Percentiles rank a stretch among this genome's conserved stretches.
phyloP scores from a whole-genome alignment of 2,797 vertebrate species.

The Takifugu ocellatus region DNA sequence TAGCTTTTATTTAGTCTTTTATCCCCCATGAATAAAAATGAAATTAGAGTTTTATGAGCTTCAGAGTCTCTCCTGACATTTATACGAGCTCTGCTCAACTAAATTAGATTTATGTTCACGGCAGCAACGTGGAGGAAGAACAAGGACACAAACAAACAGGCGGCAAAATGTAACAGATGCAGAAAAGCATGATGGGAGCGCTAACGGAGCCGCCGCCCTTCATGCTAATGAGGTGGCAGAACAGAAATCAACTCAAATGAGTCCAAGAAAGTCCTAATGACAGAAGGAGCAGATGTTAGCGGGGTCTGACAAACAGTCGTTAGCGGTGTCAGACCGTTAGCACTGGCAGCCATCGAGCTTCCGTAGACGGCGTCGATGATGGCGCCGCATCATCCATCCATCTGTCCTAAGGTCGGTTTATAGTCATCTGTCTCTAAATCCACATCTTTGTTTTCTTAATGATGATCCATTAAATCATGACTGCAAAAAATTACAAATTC shows the following conservation, averaged over 20 bases:
- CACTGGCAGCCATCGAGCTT: background rate
- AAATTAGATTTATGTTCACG: constrained; percentile 67
- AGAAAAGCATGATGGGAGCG: constrained; percentile 7
- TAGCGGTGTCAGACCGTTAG: background rate
- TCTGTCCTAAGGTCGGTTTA: no score
- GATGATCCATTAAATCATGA: no score
- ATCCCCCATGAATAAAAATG: constrained; percentile 72
- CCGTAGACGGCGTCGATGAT: no score
- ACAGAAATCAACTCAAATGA: no score
- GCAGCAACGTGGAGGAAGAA: constrained; percentile 25
- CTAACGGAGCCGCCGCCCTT: constrained; percentile 17
- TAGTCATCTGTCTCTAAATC: no score
- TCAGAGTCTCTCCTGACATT: constrained; percentile 52
- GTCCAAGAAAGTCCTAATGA: no score
- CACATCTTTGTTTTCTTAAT: no score
- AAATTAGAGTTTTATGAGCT: constrained; percentile 75
- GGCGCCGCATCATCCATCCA: no score
- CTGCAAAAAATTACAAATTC: no score
- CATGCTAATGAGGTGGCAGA: background rate
- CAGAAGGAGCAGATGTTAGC: background rate
- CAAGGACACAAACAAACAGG: constrained; percentile 50
- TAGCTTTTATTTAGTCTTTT: constrained; percentile 52
- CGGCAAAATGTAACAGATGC: constrained; percentile 43
- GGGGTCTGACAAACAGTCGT: background rate
- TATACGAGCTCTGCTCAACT: constrained; percentile 62